Conservation (phyloP, 2,888 invertebrate genomes). For the Nemotelus nigrinus region DNA sequence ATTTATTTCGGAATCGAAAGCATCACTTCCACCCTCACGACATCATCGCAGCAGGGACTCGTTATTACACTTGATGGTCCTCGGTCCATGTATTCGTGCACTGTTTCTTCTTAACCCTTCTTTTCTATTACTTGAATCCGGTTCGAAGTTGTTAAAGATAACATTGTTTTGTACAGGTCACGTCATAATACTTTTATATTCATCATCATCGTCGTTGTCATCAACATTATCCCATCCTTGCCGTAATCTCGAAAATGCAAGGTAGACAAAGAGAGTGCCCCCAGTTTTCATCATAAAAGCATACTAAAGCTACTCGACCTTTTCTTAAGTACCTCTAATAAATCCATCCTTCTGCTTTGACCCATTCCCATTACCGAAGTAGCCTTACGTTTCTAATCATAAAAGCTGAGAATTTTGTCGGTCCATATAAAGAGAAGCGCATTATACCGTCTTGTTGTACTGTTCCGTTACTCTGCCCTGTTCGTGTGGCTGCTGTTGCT, state of each 20-base stretch:
- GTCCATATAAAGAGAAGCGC: conserved; percentile 8
- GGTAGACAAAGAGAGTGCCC: conserved; percentile 25
- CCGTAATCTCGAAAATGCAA: conserved; percentile 29
- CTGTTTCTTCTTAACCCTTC: no score
- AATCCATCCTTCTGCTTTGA: conserved; percentile 42
- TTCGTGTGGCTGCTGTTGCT: neutral
- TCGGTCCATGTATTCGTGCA: no score
- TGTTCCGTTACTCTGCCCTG: neutral
- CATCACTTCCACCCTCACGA: no score
- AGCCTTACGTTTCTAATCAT: conserved; percentile 50
- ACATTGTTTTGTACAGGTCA: neutral
- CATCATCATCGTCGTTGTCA: conserved; percentile 23
- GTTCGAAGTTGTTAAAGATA: no score
- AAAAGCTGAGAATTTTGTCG: conserved; percentile 44
- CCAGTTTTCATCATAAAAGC: conserved; percentile 39
- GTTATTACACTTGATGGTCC: no score
- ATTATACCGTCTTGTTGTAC: no score
- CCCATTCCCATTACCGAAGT: conserved; percentile 30
- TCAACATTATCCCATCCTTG: conserved; percentile 18
- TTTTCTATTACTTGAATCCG: no score
- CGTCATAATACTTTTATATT: conserved; percentile 38
- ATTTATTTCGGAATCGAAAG: no score
- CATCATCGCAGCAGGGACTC: no score
- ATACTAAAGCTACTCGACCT: conserved; percentile 41
- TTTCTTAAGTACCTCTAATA: conserved; percentile 43